These are phyloP conservation scores for Melopsittacus undulatus DNA, from an alignment of 2,797 vertebrate species.

Conservation along the genomic window DNA sequence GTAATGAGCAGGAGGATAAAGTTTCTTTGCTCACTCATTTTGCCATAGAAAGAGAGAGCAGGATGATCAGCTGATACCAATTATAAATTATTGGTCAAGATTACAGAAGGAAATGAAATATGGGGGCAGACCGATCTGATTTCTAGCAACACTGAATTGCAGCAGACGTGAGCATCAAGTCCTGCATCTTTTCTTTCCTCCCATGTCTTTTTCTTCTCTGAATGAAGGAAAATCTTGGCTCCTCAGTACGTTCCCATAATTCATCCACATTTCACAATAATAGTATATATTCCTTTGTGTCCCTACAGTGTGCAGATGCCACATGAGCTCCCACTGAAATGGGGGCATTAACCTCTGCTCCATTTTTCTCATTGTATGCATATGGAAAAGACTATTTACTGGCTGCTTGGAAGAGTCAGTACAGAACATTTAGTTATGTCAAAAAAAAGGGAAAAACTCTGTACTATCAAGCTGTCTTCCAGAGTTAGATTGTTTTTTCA, in stretches of 20 bases:
- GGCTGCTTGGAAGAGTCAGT: constrained; percentile 1
- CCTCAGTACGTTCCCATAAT: not conserved
- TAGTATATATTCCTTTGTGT: not conserved
- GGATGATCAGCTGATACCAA: constrained; percentile 57
- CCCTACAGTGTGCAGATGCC: constrained; percentile 21
- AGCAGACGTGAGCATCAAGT: constrained; percentile 22
- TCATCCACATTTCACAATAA: constrained; percentile 26
- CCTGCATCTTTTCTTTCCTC: constrained; percentile 31
- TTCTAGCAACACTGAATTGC: constrained; percentile 47
- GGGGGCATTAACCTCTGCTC: constrained; percentile 15
- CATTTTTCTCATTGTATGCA: constrained; percentile 16
- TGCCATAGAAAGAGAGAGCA: not conserved
- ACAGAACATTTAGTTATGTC: not conserved
- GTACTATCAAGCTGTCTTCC: not conserved
- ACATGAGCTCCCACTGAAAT: not conserved
- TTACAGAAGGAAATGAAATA: constrained; percentile 62
- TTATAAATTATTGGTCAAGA: constrained; percentile 56
- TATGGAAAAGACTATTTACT: constrained; percentile 27
- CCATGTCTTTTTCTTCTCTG: constrained; percentile 34
- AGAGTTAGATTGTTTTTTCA: constrained; percentile 28
- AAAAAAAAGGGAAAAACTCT: not conserved
- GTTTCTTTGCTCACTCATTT: constrained; percentile 7
- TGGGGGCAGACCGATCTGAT: not conserved
- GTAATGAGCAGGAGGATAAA: not conserved
- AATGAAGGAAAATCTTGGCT: constrained; percentile 35